Conservation (phyloP, 2,888 invertebrate genomes). For the Coelinius sp. region DNA sequence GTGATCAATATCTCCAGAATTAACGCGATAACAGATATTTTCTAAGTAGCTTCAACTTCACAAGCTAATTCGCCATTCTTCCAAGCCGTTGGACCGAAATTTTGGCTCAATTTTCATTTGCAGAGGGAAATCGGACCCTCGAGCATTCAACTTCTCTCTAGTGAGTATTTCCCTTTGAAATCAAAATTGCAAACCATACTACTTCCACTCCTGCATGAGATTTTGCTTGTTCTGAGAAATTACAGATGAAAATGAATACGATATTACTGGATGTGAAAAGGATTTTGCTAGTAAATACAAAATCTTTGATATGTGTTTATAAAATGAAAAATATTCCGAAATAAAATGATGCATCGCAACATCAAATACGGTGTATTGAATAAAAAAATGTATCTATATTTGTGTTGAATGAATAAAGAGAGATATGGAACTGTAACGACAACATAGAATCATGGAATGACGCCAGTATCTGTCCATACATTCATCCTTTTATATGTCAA, state of each 20-base stretch:
- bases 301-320: no score
- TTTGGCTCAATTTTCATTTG: conserved; percentile 39
- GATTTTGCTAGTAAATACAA: neutral
- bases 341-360: neutral
- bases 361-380: neutral
- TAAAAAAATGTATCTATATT: neutral
- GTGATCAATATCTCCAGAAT: conserved; percentile 31
- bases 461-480: no score
- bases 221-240: conserved; percentile 27
- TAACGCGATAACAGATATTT: conserved; percentile 32
- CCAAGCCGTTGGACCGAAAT: conserved; percentile 43
- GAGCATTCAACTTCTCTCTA: neutral
- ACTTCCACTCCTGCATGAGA: neutral
- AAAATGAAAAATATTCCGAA: neutral
- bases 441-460: no score
- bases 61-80: conserved; percentile 40
- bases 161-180: conserved; percentile 12
- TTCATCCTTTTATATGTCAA: neutral
- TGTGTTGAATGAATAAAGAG: neutral
- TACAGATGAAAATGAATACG: neutral
- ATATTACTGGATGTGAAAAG: neutral
- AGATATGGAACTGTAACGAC: no score
- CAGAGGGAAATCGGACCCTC: conserved; percentile 24
- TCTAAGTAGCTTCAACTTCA: conserved; percentile 34
- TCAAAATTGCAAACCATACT: neutral